phyloP scores from a whole-genome alignment of 2,797 vertebrate species.

The Chelmon rostratus region DNA sequence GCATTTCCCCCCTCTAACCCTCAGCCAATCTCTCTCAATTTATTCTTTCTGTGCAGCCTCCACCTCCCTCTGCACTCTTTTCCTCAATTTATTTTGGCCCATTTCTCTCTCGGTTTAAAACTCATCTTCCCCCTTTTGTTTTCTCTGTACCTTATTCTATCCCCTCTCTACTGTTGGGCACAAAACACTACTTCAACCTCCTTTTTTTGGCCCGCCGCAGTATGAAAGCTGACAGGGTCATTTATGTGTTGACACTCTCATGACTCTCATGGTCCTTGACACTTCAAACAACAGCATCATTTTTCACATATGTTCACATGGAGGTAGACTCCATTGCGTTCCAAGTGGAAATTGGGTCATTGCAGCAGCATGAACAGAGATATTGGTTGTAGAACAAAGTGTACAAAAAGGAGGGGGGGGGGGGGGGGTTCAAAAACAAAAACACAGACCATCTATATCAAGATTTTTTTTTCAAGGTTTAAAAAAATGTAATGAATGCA shows the following conservation, averaged over 20 bases:
- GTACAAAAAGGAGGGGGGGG: background rate
- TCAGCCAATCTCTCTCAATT: conserved; percentile 34
- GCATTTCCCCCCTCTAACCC: background rate
- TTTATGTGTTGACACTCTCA: background rate
- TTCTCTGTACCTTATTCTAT: background rate
- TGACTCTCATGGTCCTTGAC: background rate
- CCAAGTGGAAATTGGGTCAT: conserved; percentile 44
- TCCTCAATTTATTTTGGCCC: conserved; percentile 20
- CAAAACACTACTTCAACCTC: background rate
- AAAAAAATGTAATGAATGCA: background rate
- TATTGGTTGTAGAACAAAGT: conserved; percentile 9
- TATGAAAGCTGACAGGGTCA: conserved; percentile 11
- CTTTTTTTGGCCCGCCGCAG: background rate
- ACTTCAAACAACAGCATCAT: background rate
- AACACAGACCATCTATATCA: background rate
- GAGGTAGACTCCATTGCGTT: background rate
- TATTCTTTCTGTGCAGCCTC: conserved; percentile 17
- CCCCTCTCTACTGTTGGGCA: background rate
- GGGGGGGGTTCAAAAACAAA: no score
- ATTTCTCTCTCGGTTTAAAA: conserved; percentile 13
- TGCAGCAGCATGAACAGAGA: conserved; percentile 1
- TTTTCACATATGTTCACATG: conserved; percentile 2
- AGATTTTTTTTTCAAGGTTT: background rate
- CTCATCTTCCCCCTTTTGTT: background rate
- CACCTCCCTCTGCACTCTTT: conserved; percentile 9